Base-by-base conservation (phyloP, 1,140 invertebrate genomes). In the Lucilia cuprina region DNA sequence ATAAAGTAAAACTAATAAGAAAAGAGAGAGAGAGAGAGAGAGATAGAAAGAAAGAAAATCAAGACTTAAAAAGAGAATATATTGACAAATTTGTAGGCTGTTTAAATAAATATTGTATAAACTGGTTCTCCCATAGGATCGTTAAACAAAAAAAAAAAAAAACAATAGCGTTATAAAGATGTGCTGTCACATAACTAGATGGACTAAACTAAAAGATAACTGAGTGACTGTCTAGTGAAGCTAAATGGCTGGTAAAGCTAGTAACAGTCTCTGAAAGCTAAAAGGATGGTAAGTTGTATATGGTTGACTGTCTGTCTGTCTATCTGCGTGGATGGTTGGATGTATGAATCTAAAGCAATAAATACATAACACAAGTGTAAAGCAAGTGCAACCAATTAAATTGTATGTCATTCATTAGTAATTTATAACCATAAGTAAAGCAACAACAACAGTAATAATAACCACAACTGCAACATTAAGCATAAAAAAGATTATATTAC, bases 331-430 rank as follows among this genome's bases (percentile, higher is more conserved):
- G 17, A 0, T 78, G 75, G 14, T 0, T 78, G 75, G 14, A 9
- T 74, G 70, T 3, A 34, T 77, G 74, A 12, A 21, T 70, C n/a
- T 70, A 10, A 21, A n/a, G 65, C 65, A 70, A 70, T 70, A 21
- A 60, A 60, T 78, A 80, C 77, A 80, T 80, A 78, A 80, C 41
- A 49, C 47, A 80, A 80, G 77, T 80, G 77, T 80, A 80, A 80
- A 80, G 77, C 82, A 70, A 70, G 65, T 74, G 82, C 82, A 78
- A 85, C 88, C 89, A 90, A 90, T 90, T 90, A 90, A 90, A 90
- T 88, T 88, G 88, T 90, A 90, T 90, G 89, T 90, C 89, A 90
- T 90, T 90, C 89, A 90, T 90, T 90, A 89, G 89, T 90, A 90
- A 90, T 90, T 90, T 84, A 84, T 84, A 84, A 80, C 84, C 82